phyloP scores from a whole-genome alignment of 2,888 invertebrate species.

The Drosophila maculinotata region DNA sequence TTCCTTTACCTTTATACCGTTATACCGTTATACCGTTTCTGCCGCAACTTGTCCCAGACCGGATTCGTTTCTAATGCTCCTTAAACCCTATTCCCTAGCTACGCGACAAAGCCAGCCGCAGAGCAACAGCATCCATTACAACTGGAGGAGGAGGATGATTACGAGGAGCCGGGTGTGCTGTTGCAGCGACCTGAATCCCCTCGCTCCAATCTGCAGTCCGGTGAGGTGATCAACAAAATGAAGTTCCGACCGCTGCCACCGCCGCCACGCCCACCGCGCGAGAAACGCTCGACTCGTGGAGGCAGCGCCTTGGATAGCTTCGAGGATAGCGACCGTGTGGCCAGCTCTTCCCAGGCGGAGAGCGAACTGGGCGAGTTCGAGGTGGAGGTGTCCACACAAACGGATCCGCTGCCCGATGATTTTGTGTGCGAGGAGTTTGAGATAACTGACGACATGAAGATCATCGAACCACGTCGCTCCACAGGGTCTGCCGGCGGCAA shows the following conservation, averaged over 20 bases:
- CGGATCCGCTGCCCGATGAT: slow-evolving; percentile 93
- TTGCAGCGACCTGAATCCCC: slow-evolving; percentile 83
- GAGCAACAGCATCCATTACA: slow-evolving; percentile 32
- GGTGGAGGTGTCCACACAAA: slow-evolving; percentile 92
- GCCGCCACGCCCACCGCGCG: slow-evolving; percentile 93
- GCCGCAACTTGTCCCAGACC: slow-evolving; percentile 43
- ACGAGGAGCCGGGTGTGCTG: slow-evolving; percentile 86
- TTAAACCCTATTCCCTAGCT: slow-evolving; percentile 61
- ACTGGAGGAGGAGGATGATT: slow-evolving; percentile 82
- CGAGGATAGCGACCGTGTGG: slow-evolving; percentile 75
- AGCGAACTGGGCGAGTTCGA: slow-evolving; percentile 80
- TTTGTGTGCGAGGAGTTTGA: slow-evolving; percentile 88
- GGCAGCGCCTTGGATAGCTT: slow-evolving; percentile 78
- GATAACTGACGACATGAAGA: slow-evolving; percentile 84
- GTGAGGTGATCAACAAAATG: slow-evolving; percentile 92
- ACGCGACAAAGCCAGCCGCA: slow-evolving; percentile 46
- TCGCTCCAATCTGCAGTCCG: slow-evolving; percentile 90
- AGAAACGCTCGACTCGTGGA: slow-evolving; percentile 84
- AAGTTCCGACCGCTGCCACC: slow-evolving; percentile 94
- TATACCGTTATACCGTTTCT: slow-evolving; percentile 15
- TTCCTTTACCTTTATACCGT: slow-evolving; percentile 29
- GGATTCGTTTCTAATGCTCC: slow-evolving; percentile 58
- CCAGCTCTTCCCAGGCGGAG: slow-evolving; percentile 79
- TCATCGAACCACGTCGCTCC: slow-evolving; percentile 82
- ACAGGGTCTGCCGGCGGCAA: slow-evolving; percentile 46